Base-by-base conservation (phyloP, 2,113 vertebrate species). In the Nibea albiflora region DNA sequence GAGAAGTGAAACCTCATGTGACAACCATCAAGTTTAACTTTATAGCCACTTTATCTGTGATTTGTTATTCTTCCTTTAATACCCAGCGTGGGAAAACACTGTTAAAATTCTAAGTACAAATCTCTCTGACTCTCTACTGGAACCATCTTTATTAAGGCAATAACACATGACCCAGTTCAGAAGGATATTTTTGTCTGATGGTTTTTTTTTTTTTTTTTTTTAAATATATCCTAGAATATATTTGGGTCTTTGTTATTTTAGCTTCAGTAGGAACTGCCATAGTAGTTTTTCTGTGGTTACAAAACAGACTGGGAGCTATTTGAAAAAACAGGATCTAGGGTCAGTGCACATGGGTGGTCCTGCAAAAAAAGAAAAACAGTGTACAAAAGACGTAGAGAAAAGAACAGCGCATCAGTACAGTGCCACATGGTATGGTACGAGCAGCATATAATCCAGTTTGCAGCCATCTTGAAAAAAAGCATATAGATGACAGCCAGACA, bases 121-220 rank as follows among this genome's bases (percentile, higher is more conserved):
- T 58, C 60, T 72, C 42, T 73, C 54, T 2, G 9, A 16, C 42
- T 80, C 22, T 28, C 22, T 46, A 65, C 57, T 53, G 47, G 60
- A 68, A 75, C 50, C 71, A 58, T 78, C 57, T 67, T 76, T 70
- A 86, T 81, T 65, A 80, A 78, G 57, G 84, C 71, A 74, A 46
- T 73, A 83, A 85, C 72, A 81, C 85, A 84, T 85, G 90, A 85
- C 90, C 90, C 60, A 89, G 22, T 92, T 93, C 78, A 88, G 76
- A 80, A 12, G 68, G 88, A 80, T 92, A 93, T 90, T 93, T 92
- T 88, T 53, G 88, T 84, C 84, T 78, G 67, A 61, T 73, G 80
- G 70, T 42, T 22, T 9, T 54, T 64, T 50, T 50, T 80, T 85
- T 80, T 78, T 64, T 50, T 50, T 80, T 85, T n/a, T n/a, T n/a